These are phyloP conservation scores for Drepana arcuata DNA, from an alignment of 1,140 invertebrate genomes.

Conservation along the genomic window DNA sequence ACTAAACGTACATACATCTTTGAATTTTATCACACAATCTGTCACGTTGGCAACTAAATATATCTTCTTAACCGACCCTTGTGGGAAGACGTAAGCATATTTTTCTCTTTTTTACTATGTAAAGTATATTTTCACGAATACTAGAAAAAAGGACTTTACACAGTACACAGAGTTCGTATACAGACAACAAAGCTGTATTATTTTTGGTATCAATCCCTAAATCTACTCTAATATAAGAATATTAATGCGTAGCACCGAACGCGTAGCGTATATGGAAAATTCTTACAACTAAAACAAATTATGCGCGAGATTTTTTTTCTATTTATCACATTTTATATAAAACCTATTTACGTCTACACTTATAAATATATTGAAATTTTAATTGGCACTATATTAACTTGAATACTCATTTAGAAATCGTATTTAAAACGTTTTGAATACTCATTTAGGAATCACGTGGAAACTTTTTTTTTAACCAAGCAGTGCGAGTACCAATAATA, in stretches of 20 bases:
- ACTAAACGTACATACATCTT: no score
- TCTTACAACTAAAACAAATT: neutral
- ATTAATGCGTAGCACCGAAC: constrained; percentile 24
- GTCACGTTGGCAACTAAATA: no score
- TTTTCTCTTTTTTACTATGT: neutral
- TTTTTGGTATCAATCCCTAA: constrained; percentile 18
- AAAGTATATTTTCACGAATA: neutral
- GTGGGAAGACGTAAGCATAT: no score
- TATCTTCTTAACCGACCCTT: no score
- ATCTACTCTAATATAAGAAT: constrained; percentile 3
- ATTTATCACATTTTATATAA: neutral
- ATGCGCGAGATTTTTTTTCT: neutral
- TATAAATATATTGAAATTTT: neutral
- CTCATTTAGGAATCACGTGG: no score
- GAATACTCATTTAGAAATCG: neutral
- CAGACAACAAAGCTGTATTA: constrained; percentile 15
- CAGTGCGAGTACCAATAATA: no score
- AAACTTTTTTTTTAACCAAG: no score
- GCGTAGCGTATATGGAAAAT: constrained; percentile 14
- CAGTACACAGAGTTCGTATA: neutral
- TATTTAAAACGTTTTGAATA: neutral
- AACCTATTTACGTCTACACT: neutral
- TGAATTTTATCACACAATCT: no score
- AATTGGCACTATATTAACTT: neutral
- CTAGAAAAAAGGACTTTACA: neutral